Percentiles rank a stretch among this genome's conserved stretches.
Conservation (phyloP, 2,113 vertebrate species). For the Madoqua kirkii region DNA sequence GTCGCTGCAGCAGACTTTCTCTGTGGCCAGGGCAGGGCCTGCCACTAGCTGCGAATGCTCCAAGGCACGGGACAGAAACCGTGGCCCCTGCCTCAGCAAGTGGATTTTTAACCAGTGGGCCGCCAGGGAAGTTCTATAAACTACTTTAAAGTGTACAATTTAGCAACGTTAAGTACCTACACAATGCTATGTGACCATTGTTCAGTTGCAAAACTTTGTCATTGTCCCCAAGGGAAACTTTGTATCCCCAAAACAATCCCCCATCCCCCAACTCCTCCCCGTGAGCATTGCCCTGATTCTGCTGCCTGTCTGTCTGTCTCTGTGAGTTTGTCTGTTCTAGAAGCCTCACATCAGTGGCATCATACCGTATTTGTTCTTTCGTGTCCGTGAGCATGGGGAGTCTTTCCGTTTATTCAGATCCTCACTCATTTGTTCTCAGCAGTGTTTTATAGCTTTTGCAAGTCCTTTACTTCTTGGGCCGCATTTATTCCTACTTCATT, state of each 20-base stretch:
- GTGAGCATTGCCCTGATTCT: not conserved
- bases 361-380: not conserved
- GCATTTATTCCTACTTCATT: not conserved
- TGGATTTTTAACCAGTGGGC: not conserved
- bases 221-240: not conserved
- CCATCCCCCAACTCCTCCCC: not conserved
- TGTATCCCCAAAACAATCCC: rapidly evolving
- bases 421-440: rapidly evolving
- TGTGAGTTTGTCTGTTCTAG: not conserved
- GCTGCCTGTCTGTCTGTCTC: not conserved
- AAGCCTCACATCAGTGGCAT: not conserved
- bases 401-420: not conserved
- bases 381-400: not conserved
- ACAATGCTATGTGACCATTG: not conserved
- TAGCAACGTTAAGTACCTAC: not conserved
- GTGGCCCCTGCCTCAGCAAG: not conserved
- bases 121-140: not conserved
- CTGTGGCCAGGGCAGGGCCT: not conserved
- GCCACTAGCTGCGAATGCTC: not conserved
- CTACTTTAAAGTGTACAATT: not conserved
- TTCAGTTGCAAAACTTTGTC: not conserved
- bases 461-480: not conserved
- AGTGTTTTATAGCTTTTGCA: no score
- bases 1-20: not conserved
- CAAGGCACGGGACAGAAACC: not conserved